These are phyloP conservation scores for Drosophila repletoides DNA, from an alignment of 1,140 invertebrate genomes.

Conservation along the genomic window DNA sequence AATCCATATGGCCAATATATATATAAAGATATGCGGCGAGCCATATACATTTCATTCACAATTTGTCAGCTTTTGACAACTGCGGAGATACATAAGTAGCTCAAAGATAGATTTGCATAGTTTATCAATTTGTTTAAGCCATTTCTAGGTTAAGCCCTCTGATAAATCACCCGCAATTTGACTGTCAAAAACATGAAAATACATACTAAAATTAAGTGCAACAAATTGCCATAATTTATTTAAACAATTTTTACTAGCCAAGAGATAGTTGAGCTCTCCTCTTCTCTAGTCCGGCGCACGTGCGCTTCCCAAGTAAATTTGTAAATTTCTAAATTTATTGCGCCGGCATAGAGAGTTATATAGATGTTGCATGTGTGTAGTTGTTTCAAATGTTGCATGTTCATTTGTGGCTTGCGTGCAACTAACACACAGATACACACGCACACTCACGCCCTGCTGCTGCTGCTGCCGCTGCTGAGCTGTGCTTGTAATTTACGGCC, in stretches of 20 bases:
- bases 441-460: conserved; percentile 16
- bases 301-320: conserved; percentile 64
- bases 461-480: conserved; percentile 48
- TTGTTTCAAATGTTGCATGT: conserved; percentile 67
- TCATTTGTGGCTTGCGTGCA: conserved; percentile 66
- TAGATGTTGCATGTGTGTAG: background rate
- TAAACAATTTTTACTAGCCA: background rate
- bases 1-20: conserved; percentile 33
- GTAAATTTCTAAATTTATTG: conserved; percentile 66
- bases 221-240: conserved; percentile 27
- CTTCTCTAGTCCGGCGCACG: no score
- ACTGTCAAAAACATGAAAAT: conserved; percentile 19
- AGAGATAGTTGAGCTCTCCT: background rate
- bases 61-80: conserved; percentile 37
- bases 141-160: conserved; percentile 20
- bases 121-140: conserved; percentile 27
- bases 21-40: background rate
- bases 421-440: conserved; percentile 26
- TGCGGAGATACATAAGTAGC: conserved; percentile 12
- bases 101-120: conserved; percentile 27
- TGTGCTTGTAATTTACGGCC: conserved; percentile 61
- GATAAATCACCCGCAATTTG: conserved; percentile 17
- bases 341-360: background rate
- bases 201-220: conserved; percentile 9
- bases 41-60: conserved; percentile 23